Base-by-base conservation (phyloP, 2,888 invertebrate species). In the Chymomyza procnemis region DNA sequence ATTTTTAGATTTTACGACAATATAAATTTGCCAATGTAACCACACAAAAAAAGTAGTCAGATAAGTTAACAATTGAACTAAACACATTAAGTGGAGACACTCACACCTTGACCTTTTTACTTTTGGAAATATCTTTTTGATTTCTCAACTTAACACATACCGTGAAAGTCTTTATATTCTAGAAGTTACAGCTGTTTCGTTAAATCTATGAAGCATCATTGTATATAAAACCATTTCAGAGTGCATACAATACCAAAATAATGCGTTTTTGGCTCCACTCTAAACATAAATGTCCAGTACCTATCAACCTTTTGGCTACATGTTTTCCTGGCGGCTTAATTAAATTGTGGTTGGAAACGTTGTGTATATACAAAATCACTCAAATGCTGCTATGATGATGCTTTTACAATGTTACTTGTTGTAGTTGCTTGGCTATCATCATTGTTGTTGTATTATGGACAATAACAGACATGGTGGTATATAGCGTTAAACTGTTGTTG, bases 361-460 rank as follows among this genome's bases (percentile, higher is more conserved):
- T 75, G 83, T 88, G 83, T 84, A 81, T 87, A 83, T 88, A 83
- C 83, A 85, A 83, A 83, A 85, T 85, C 83, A 78, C 80, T 74
- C 71, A 69, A 62, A 16, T 54, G 54, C 12, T 54, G 54, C 34
- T 12, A 62, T 21, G 46, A 55, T 21, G 26, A 47, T 60, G 16
- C 18, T 48, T 18, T 22, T 48, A n/a, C n/a, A 26, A 19, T 60
- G 16, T 18, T 48, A 21, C 19, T 60, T 50, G 30, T 50, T 47
- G 2, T 19, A 4, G 59, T 12, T 5, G 54, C n/a, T n/a, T 21
- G 2, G 19, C 1, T 5, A 6, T 9, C 16, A 16, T 26, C 50
- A 22, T 55, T 41, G 34, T 12, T 41, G 34, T 41, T 12, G 34
- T 41, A n/a, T n/a, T n/a, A n/a, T n/a, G 2, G 34, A 3, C 12